Evolutionary conservation across 1,140 invertebrate species (phyloP), one percentile per base, ranked within the genome.

Genomic region (Hesperophylax magnus): DNA sequence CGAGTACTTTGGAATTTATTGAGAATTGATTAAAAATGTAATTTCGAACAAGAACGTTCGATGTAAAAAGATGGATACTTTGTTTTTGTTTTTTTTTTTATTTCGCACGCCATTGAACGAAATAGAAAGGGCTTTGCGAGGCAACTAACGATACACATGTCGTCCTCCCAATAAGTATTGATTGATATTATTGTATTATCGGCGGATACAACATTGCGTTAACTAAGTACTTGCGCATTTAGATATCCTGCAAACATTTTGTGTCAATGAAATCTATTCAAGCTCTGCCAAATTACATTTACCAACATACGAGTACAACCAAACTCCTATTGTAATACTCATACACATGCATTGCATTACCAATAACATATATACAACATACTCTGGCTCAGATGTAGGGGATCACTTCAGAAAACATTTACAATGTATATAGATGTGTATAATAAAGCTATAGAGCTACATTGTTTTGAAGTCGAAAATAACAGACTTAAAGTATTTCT

Each of bases 111-210:
- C 75, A 47, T 22, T 75, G 72, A 47, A 47, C 9, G 9, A 17
- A 27, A 17, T 56, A 60, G 15, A 56, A 54, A 20, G 14, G 39
- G 39, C 11, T 47, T 11, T 14, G 52, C 18, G 15, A 18, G 52
- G 14, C 11, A 61, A 17, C 58, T 31, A 18, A 39, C 54, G 20
- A 56, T 31, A 22, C 47, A 77, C 79, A 80, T 71, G 79, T 80
- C 78, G 65, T 56, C 67, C 67, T 61, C 39, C 69, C 65, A 52
- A 54, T 56, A 79, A 78, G 65, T 83, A 83, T 83, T 81, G 82
- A 83, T 83, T 83, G 82, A 83, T 81, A 79, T 79, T 79, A 83
- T 83, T 83, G 79, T 79, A 81, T 79, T 79, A 81, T 80, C 61
- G 52, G 60, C 77, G 65, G 52, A 56, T 78, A 69, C 67, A 78